These are phyloP conservation scores for Zaprionus gabonicus DNA, from an alignment of 1,140 invertebrate species.

Conservation along the genomic window DNA sequence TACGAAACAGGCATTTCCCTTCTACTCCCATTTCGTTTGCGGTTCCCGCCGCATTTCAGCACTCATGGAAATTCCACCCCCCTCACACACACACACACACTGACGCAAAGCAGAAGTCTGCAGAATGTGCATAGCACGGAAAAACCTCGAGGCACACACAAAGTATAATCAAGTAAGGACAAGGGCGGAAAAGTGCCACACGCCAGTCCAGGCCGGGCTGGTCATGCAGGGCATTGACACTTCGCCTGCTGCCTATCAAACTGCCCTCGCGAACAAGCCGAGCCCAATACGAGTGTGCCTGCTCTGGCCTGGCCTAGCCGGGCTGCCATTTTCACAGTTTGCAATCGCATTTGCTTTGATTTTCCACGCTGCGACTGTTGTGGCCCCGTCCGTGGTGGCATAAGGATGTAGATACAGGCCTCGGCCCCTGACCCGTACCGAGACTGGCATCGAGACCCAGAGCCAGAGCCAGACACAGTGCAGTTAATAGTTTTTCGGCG, in stretches of 20 bases:
- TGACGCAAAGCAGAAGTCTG: conserved; percentile 30
- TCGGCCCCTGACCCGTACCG: not conserved
- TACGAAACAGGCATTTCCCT: conserved; percentile 63
- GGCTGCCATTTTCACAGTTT: conserved; percentile 50
- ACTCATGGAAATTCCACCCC: conserved; percentile 32
- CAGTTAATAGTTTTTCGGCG: conserved; percentile 70
- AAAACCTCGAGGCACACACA: conserved; percentile 37
- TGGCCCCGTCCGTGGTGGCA: conserved; percentile 6
- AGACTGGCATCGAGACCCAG: not conserved
- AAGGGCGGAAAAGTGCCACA: conserved; percentile 53
- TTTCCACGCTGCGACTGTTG: conserved; percentile 62
- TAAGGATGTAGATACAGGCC: conserved; percentile 44
- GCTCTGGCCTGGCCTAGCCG: not conserved
- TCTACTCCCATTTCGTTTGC: conserved; percentile 36
- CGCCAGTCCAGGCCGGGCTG: conserved; percentile 33
- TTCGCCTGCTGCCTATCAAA: conserved; percentile 63
- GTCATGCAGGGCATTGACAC: conserved; percentile 65
- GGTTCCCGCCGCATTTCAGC: conserved; percentile 41
- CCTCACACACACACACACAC: conserved; percentile 6
- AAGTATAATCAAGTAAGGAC: conserved; percentile 49
- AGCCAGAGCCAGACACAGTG: conserved; percentile 38
- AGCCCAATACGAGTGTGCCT: not conserved
- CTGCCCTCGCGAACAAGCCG: conserved; percentile 31
- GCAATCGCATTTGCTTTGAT: conserved; percentile 58
- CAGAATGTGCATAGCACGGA: conserved; percentile 37